Percentiles rank a stretch among this genome's conserved stretches.
Conservation (phyloP, 1,140 invertebrate genomes). For the Leptoteleia sp. region DNA sequence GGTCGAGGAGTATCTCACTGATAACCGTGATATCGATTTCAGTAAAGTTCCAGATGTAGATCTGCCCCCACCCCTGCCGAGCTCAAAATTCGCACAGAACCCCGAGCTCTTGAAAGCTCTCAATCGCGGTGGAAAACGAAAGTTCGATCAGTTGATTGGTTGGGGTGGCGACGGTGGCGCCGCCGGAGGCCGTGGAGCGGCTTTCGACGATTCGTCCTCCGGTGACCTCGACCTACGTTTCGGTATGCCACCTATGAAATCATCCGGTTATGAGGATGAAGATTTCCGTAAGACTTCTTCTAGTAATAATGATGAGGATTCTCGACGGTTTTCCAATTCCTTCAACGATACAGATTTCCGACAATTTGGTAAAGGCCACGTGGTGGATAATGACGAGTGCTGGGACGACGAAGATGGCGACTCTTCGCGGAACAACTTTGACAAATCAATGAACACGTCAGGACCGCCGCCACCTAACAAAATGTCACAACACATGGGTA, state of each 20-base stretch:
- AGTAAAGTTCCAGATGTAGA: slow-evolving; percentile 76
- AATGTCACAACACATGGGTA: slow-evolving; percentile 56
- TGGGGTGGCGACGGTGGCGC: slow-evolving; percentile 74
- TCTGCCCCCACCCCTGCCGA: slow-evolving; percentile 77
- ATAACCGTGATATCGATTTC: slow-evolving; percentile 79
- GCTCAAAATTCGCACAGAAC: slow-evolving; percentile 79
- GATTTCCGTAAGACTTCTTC: slow-evolving; percentile 33
- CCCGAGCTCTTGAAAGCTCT: slow-evolving; percentile 77
- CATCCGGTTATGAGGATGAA: slow-evolving; percentile 9
- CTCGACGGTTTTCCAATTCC: slow-evolving; percentile 19
- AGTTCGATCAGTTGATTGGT: slow-evolving; percentile 79
- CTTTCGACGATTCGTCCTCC: slow-evolving; percentile 70
- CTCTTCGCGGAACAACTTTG: slow-evolving; percentile 54
- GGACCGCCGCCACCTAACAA: slow-evolving; percentile 73
- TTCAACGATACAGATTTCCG: slow-evolving; percentile 45
- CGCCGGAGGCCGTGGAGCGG: slow-evolving; percentile 60
- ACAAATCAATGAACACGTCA: slow-evolving; percentile 70
- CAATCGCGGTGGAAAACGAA: slow-evolving; percentile 78
- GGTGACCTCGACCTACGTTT: slow-evolving; percentile 71
- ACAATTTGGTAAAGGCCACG: not conserved
- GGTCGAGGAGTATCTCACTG: slow-evolving; percentile 83
- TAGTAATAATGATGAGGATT: slow-evolving; percentile 32
- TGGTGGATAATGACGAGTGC: slow-evolving; percentile 24
- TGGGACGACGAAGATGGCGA: slow-evolving; percentile 55
- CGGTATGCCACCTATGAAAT: not conserved